Conservation (phyloP, 1,140 invertebrate species). For the Hypsibius dujardini region DNA sequence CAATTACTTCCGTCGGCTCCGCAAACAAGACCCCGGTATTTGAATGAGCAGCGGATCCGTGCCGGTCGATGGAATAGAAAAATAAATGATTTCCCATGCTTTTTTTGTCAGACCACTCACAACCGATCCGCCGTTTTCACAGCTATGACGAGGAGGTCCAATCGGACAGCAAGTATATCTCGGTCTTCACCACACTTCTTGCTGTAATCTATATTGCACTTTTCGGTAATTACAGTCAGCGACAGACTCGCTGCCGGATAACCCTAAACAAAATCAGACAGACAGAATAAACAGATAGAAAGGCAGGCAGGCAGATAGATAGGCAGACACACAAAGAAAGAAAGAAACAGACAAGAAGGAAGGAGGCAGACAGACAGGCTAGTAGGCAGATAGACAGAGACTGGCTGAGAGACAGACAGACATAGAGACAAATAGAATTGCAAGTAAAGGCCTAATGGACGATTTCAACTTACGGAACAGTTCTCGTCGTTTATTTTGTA, state of each 20-base stretch:
- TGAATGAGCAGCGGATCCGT: no score
- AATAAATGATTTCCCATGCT: neutral
- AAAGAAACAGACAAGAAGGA: no score
- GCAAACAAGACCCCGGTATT: neutral
- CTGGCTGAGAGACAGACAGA: neutral
- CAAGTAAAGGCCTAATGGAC: neutral
- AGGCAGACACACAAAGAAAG: no score
- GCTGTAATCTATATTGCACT: neutral
- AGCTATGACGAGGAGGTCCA: constrained; percentile 2
- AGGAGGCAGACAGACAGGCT: neutral
- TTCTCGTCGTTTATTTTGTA: neutral
- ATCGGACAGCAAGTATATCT: neutral
- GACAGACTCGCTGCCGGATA: no score
- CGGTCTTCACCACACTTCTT: neutral
- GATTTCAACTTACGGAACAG: no score
- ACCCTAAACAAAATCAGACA: no score
- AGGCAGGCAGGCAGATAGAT: no score
- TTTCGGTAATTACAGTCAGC: neutral
- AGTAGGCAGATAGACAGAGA: neutral
- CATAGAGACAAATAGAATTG: neutral
- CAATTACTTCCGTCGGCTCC: neutral
- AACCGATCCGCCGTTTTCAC: constrained; percentile 2
- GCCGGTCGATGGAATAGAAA: no score
- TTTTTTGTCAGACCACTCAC: neutral
- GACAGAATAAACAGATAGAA: no score